phyloP scores from a whole-genome alignment of 2,888 invertebrate genomes.

The Drosophila anomalata region DNA sequence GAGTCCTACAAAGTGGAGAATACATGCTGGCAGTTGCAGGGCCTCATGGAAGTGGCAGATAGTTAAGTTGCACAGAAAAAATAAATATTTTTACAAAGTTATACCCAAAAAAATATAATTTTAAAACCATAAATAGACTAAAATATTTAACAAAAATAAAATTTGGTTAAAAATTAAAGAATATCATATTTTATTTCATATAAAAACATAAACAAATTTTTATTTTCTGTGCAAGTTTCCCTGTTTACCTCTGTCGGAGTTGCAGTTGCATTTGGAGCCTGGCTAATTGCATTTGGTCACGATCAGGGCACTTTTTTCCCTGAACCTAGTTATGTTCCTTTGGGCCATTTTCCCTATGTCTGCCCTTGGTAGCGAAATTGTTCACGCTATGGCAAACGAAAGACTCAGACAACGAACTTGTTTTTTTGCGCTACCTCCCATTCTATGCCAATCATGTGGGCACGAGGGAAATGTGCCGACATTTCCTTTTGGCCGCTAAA shows the following conservation, averaged over 20 bases:
- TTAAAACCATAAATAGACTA: background rate
- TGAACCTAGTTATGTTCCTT: slow-evolving; percentile 40
- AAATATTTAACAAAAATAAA: background rate
- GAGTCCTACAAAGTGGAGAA: slow-evolving; percentile 58
- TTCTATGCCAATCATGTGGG: slow-evolving; percentile 47
- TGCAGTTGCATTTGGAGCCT: slow-evolving; percentile 24
- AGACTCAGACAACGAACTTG: slow-evolving; percentile 74
- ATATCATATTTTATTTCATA: background rate
- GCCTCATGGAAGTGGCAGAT: slow-evolving; percentile 28
- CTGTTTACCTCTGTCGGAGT: slow-evolving; percentile 6
- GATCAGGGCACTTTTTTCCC: slow-evolving; percentile 59
- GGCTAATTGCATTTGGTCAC: slow-evolving; percentile 82
- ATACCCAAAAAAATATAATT: background rate
- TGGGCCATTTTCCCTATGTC: slow-evolving; percentile 43
- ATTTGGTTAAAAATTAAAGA: background rate
- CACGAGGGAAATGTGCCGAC: slow-evolving; percentile 52
- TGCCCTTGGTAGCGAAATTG: slow-evolving; percentile 75
- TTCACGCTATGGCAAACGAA: slow-evolving; percentile 66
- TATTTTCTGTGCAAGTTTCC: slow-evolving; percentile 21
- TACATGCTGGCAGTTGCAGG: slow-evolving; percentile 26
- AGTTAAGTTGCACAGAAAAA: slow-evolving; percentile 11
- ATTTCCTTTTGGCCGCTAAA: slow-evolving; percentile 58
- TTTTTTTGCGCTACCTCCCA: slow-evolving; percentile 1
- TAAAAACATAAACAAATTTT: background rate
- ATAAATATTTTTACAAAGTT: background rate